Evolutionary conservation across 2,888 invertebrate genomes (phyloP).

Genomic region (Acrocera orbiculus): DNA sequence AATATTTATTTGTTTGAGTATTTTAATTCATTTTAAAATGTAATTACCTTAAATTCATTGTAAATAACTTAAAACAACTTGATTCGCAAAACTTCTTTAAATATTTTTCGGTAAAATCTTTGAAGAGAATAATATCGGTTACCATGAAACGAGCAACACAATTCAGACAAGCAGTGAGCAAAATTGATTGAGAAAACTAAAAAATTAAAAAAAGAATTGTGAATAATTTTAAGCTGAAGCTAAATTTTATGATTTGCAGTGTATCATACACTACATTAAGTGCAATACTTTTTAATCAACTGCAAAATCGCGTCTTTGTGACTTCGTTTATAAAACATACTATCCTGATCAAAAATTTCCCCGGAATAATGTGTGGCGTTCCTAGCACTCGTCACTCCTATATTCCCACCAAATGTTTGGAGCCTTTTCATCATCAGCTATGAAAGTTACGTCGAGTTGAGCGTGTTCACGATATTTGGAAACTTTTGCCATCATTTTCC

Average conservation of each 20-base stretch:
- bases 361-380: too few species aligned
- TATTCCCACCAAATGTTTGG: too few species aligned
- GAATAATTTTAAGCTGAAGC: not conserved
- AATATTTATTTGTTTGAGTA: not conserved
- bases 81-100: slow-evolving; percentile 22
- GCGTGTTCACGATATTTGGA: too few species aligned
- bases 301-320: too few species aligned
- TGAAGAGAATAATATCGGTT: slow-evolving; percentile 16
- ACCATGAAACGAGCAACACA: slow-evolving; percentile 20
- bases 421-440: too few species aligned
- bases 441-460: too few species aligned
- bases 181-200: slow-evolving; percentile 26
- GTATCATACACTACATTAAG: not conserved
- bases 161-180: slow-evolving; percentile 22
- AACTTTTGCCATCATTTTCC: too few species aligned
- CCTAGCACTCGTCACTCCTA: too few species aligned
- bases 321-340: too few species aligned
- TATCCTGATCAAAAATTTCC: too few species aligned
- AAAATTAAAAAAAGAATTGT: slow-evolving; percentile 8
- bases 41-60: slow-evolving; percentile 18
- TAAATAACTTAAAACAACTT: slow-evolving; percentile 17
- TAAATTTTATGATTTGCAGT: not conserved
- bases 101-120: slow-evolving; percentile 20
- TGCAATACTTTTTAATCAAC: too few species aligned
- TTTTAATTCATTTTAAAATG: not conserved